Evolutionary conservation across 2,888 invertebrate species (phyloP).

Genomic region (Antitype chi): DNA sequence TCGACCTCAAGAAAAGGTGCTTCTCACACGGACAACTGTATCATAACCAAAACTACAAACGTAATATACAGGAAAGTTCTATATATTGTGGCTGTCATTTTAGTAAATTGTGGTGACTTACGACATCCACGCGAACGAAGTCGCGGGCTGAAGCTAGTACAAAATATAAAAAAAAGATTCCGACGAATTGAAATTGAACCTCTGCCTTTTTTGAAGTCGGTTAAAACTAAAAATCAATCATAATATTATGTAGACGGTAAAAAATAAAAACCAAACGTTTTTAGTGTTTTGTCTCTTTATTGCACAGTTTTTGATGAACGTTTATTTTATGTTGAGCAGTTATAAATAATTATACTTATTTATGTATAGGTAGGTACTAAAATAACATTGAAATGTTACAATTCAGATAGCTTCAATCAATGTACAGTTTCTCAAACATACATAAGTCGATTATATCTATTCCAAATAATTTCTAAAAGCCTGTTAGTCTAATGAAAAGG

Average conservation of each 20-base stretch:
- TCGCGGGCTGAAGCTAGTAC: too few relatives aligned
- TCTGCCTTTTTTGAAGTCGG: too few relatives aligned
- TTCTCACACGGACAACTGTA: too few relatives aligned
- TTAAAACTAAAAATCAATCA: neutral
- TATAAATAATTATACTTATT: neutral
- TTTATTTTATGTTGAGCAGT: neutral
- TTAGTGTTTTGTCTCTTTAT: neutral
- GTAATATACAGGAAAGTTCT: too few relatives aligned
- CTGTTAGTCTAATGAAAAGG: neutral
- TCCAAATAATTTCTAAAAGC: neutral
- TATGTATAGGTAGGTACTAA: neutral
- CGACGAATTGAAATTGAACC: too few relatives aligned
- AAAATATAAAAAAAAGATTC: too few relatives aligned
- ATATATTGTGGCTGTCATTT: too few relatives aligned
- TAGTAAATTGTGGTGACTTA: too few relatives aligned
- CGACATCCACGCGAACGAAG: too few relatives aligned
- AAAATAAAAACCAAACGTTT: slow-evolving; percentile 3
- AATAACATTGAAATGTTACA: neutral
- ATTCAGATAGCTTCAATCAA: neutral
- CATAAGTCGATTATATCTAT: neutral
- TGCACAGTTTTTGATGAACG: neutral
- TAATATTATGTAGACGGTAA: neutral
- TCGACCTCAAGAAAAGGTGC: too few relatives aligned
- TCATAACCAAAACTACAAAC: too few relatives aligned
- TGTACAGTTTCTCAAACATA: neutral